These are phyloP conservation scores for Orthosia gothica DNA, from an alignment of 2,888 invertebrate species.

Conservation along the genomic window DNA sequence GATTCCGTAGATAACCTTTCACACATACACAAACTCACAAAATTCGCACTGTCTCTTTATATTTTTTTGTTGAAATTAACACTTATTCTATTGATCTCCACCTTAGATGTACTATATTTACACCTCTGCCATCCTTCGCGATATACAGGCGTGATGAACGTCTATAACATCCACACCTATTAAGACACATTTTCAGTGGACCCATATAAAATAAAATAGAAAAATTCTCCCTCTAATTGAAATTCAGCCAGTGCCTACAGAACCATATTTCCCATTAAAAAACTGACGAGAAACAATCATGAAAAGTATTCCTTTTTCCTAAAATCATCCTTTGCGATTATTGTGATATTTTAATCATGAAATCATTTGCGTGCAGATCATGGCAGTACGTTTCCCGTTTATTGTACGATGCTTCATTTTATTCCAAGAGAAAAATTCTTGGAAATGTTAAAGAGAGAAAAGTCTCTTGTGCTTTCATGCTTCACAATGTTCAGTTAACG, in stretches of 20 bases:
- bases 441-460: conserved; percentile 22
- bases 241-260: not conserved
- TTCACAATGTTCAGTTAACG: conserved; percentile 43
- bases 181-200: not conserved
- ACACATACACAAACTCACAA: too few species aligned
- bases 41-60: too few species aligned
- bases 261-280: not conserved
- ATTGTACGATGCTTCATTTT: conserved; percentile 17
- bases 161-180: too few species aligned
- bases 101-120: too few species aligned
- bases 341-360: conserved; percentile 15
- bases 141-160: too few species aligned
- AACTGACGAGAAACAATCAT: not conserved
- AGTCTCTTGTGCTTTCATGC: conserved; percentile 14
- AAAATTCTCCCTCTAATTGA: not conserved
- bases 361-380: conserved; percentile 30
- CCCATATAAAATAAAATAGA: too few species aligned
- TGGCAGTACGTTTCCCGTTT: conserved; percentile 13
- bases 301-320: conserved; percentile 1
- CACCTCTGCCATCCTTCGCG: too few species aligned
- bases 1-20: too few species aligned
- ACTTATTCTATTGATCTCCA: too few species aligned
- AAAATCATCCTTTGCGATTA: not conserved
- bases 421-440: conserved; percentile 13
- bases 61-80: too few species aligned